These are phyloP conservation scores for Lipophrys pholis DNA, from an alignment of 2,113 vertebrate species.

Conservation along the genomic window DNA sequence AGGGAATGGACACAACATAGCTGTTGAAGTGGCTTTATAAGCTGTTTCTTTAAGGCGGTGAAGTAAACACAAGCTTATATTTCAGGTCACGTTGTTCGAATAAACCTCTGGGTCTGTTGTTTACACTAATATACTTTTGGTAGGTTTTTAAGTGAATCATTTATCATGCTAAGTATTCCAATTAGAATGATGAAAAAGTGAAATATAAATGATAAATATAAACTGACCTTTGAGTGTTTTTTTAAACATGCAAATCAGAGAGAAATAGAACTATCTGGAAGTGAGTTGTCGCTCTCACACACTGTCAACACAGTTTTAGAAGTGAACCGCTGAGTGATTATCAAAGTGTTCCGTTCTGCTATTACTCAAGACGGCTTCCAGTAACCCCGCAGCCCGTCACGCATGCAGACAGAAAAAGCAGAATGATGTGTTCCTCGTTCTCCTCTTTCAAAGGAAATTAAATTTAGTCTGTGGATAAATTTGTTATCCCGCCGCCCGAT, in stretches of 20 bases:
- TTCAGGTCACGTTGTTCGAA: not conserved
- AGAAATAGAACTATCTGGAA: constrained; percentile 22
- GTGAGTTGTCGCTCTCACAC: not conserved
- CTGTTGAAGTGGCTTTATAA: not conserved
- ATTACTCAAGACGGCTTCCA: constrained; percentile 15
- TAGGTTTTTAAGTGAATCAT: not conserved
- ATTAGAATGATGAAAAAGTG: too few relatives aligned
- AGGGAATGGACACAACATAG: not conserved
- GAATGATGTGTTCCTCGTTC: constrained; percentile 30
- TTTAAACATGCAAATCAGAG: not conserved
- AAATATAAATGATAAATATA: not conserved
- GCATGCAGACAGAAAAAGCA: not conserved
- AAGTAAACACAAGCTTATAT: not conserved
- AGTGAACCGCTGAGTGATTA: not conserved
- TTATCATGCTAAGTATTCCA: too few relatives aligned
- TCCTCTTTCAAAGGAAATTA: constrained; percentile 64
- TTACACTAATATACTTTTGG: not conserved
- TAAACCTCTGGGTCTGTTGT: not conserved
- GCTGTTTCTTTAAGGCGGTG: not conserved
- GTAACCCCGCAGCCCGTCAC: not conserved
- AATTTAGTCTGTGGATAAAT: constrained; percentile 57
- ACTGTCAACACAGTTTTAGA: constrained; percentile 32
- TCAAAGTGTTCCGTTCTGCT: not conserved
- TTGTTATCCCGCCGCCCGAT: constrained; percentile 54
- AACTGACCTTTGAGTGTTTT: not conserved